Evolutionary conservation across 1,140 invertebrate species (phyloP).

Genomic region (Laupala kohalensis): DNA sequence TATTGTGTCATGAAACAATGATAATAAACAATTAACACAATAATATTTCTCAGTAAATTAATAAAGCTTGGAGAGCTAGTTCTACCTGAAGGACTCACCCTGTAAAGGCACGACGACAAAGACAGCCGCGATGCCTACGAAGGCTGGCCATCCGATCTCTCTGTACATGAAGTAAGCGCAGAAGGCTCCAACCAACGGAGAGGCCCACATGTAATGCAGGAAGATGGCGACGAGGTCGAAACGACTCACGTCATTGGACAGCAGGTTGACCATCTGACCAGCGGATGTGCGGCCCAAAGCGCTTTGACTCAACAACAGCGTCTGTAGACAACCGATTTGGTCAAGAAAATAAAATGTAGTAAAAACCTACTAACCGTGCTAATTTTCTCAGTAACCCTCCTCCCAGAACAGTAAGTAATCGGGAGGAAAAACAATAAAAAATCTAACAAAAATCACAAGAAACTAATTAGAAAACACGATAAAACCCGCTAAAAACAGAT

Average conservation of each 20-base stretch:
- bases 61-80: no score
- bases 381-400: no score
- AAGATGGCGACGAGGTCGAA: slow-evolving; percentile 45
- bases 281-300: slow-evolving; percentile 62
- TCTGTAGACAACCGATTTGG: background rate
- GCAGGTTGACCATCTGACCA: slow-evolving; percentile 72
- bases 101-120: slow-evolving; percentile 60
- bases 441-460: no score
- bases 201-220: slow-evolving; percentile 48
- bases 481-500: no score
- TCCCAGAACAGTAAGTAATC: no score
- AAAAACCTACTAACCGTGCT: no score
- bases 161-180: slow-evolving; percentile 47
- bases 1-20: no score
- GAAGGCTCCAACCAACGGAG: slow-evolving; percentile 46
- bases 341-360: no score
- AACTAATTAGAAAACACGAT: no score
- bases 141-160: slow-evolving; percentile 45
- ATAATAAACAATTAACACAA: no score
- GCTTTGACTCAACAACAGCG: slow-evolving; percentile 43
- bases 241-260: slow-evolving; percentile 63
- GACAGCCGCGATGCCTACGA: slow-evolving; percentile 54
- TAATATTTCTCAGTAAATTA: background rate
- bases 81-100: slow-evolving; percentile 31
- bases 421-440: no score